These are phyloP conservation scores for Sinodicranocentrus sp. DNA, from an alignment of 2,888 invertebrate species.

Conservation along the genomic window DNA sequence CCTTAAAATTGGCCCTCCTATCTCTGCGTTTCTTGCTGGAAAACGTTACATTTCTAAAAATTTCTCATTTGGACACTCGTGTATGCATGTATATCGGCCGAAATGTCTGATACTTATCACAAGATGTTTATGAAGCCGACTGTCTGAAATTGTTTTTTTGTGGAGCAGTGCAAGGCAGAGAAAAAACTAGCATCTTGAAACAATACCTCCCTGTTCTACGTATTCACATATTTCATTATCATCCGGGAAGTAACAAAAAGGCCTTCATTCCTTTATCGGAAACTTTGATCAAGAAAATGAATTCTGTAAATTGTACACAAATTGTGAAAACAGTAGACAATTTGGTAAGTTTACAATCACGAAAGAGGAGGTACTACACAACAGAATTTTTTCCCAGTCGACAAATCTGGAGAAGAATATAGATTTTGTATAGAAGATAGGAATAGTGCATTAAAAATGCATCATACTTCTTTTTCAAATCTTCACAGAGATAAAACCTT, in stretches of 20 bases:
- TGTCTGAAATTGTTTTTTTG: not conserved
- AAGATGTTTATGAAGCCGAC: slow-evolving; percentile 33
- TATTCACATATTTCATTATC: too few species aligned
- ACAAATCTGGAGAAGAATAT: too few species aligned
- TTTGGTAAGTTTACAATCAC: slow-evolving; percentile 32
- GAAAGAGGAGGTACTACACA: too few species aligned
- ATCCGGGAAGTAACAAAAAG: too few species aligned
- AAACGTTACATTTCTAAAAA: not conserved
- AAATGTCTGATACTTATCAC: slow-evolving; percentile 10
- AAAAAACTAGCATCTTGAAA: not conserved
- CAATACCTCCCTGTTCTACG: too few species aligned
- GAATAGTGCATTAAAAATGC: too few species aligned
- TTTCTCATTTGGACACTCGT: too few species aligned
- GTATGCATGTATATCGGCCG: not conserved
- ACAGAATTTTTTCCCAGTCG: too few species aligned
- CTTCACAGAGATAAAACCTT: too few species aligned
- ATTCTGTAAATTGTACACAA: slow-evolving; percentile 7
- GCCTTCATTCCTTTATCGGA: slow-evolving; percentile 19
- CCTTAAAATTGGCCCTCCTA: too few species aligned
- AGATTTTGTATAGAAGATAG: too few species aligned
- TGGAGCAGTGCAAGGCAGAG: not conserved
- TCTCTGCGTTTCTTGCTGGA: not conserved
- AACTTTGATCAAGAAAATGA: slow-evolving; percentile 6
- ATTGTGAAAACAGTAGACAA: slow-evolving; percentile 31
- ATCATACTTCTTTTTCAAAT: too few species aligned